Evolutionary conservation across 2,888 invertebrate species (phyloP).

Genomic region (Lycia hirtaria): DNA sequence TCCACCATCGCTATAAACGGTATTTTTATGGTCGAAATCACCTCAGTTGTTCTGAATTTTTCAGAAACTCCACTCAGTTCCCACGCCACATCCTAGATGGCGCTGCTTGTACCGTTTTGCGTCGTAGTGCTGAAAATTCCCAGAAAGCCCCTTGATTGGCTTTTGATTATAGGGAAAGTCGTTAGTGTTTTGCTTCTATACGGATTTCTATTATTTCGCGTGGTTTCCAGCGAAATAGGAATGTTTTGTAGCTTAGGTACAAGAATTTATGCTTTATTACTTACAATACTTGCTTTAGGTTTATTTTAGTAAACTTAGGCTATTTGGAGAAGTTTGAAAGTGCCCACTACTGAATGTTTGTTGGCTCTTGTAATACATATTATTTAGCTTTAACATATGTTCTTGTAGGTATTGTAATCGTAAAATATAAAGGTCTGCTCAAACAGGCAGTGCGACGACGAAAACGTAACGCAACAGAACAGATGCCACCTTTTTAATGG

Average conservation of each 20-base stretch:
- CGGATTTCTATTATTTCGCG: slow-evolving; percentile 18
- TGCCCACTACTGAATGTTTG: slow-evolving; percentile 1
- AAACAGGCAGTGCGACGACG: neutral
- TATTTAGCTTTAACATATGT: neutral
- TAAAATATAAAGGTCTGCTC: neutral
- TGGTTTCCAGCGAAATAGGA: slow-evolving; percentile 5
- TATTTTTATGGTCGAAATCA: neutral
- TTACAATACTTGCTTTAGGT: neutral
- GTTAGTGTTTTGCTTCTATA: slow-evolving; percentile 28
- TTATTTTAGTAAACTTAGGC: neutral
- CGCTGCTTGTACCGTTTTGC: slow-evolving; percentile 31
- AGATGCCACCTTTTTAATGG: too few relatives aligned
- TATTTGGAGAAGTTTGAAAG: slow-evolving; percentile 3
- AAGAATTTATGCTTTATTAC: slow-evolving; percentile 2
- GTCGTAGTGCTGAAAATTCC: slow-evolving; percentile 28
- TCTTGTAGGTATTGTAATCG: neutral
- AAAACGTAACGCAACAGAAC: too few relatives aligned
- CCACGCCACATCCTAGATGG: slow-evolving; percentile 39
- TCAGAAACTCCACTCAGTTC: neutral
- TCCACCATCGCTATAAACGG: too few relatives aligned
- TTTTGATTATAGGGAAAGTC: slow-evolving; percentile 47
- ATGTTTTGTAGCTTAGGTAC: slow-evolving; percentile 27
- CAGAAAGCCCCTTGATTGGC: slow-evolving; percentile 41
- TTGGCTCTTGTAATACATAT: neutral
- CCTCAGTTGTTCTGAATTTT: neutral